Evolutionary conservation across 2,113 vertebrate genomes (phyloP).

Genomic region (Lagopus leucura): DNA sequence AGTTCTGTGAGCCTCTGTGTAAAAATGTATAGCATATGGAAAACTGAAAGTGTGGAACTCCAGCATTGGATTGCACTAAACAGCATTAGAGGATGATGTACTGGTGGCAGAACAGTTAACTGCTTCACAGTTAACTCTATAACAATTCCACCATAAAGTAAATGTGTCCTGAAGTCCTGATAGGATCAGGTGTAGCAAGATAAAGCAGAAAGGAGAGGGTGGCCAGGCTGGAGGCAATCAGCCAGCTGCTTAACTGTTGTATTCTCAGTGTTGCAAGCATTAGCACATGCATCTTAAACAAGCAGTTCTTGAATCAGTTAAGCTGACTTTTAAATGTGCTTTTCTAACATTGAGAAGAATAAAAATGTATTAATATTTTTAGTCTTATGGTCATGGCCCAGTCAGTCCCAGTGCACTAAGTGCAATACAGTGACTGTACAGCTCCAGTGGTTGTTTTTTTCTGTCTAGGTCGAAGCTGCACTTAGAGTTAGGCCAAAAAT

Average conservation of each 20-base stretch:
- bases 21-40: neutral
- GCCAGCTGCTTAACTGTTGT: neutral
- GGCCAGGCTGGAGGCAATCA: neutral
- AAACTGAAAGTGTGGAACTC: neutral
- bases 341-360: neutral
- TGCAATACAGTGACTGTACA: neutral
- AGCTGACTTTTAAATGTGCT: neutral
- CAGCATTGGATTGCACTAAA: neutral
- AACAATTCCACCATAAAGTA: neutral
- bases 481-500: neutral
- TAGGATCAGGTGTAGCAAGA: neutral
- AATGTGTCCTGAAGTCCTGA: neutral
- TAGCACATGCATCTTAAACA: neutral
- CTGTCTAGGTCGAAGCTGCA: neutral
- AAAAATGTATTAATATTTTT: neutral
- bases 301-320: neutral
- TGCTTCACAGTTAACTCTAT: neutral
- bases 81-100: neutral
- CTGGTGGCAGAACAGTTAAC: neutral
- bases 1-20: neutral
- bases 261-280: neutral
- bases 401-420: neutral
- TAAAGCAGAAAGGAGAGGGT: neutral
- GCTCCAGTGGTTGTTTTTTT: neutral
- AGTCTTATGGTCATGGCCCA: neutral